Percentiles rank a stretch among this genome's conserved stretches.
Evolutionary conservation across 2,888 invertebrate genomes (phyloP).

Genomic region (Vanessa cardui): DNA sequence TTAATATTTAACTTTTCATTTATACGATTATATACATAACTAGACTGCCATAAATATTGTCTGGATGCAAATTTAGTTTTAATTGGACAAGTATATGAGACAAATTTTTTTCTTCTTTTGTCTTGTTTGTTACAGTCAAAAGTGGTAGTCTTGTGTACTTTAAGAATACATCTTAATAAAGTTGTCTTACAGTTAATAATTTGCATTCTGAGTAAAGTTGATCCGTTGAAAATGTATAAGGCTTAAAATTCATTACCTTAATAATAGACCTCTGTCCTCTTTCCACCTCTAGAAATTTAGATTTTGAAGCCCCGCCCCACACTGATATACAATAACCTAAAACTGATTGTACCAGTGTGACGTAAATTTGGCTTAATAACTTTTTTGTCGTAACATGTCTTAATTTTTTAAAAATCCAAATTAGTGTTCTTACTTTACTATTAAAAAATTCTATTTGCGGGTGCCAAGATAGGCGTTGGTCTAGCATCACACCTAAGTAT

Average conservation of each 20-base stretch:
- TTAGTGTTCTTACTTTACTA: no score
- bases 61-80: not conserved
- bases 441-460: no score
- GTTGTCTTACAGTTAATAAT: not conserved
- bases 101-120: not conserved
- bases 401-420: no score
- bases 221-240: slow-evolving; percentile 1
- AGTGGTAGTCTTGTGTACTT: no score
- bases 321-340: not conserved
- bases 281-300: not conserved
- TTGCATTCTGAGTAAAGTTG: not conserved
- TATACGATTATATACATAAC: no score
- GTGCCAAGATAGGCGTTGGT: no score
- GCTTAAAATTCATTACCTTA: not conserved
- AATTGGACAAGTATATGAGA: not conserved
- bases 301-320: not conserved
- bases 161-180: not conserved
- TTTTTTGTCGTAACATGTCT: not conserved
- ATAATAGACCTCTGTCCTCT: slow-evolving; percentile 1
- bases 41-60: no score
- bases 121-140: not conserved
- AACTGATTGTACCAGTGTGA: not conserved
- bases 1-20: no score
- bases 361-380: not conserved
- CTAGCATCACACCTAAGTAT: no score